Conservation (phyloP, 2,113 vertebrate genomes). For the Capreolus pygargus region DNA sequence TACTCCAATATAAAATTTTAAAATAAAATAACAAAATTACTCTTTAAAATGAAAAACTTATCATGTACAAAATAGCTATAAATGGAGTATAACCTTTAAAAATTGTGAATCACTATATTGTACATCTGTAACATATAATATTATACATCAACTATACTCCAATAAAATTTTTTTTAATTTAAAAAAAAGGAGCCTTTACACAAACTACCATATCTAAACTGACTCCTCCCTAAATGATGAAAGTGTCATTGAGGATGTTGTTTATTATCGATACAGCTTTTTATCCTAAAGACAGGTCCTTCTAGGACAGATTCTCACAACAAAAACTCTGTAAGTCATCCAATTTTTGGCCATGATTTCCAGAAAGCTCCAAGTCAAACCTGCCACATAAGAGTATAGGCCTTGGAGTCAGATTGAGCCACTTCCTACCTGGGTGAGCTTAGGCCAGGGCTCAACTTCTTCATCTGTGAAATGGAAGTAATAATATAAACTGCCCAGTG, state of each 20-base stretch:
- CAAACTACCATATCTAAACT: neutral
- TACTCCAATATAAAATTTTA: neutral
- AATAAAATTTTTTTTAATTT: neutral
- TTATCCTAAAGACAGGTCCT: neutral
- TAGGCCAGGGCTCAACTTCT: neutral
- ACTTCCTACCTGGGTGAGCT: neutral
- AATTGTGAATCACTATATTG: neutral
- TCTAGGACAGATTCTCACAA: neutral
- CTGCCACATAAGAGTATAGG: neutral
- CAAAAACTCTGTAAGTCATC: neutral
- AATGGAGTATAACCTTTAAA: neutral
- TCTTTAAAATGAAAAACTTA: neutral
- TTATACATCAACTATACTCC: neutral
- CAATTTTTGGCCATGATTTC: neutral
- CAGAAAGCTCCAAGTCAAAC: neutral
- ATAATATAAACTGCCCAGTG: neutral
- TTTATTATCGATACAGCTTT: neutral
- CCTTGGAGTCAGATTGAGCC: neutral
- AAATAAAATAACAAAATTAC: neutral
- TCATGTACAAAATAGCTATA: neutral
- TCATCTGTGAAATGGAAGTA: neutral
- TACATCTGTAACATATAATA: neutral
- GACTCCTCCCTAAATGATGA: neutral
- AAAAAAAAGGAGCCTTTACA: neutral
- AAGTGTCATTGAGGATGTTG: neutral